A percentile compares a stretch with the other conserved stretches of the same genome.
Evolutionary conservation across 1,140 invertebrate genomes (phyloP).

Genomic region (Aphidius ervi): DNA sequence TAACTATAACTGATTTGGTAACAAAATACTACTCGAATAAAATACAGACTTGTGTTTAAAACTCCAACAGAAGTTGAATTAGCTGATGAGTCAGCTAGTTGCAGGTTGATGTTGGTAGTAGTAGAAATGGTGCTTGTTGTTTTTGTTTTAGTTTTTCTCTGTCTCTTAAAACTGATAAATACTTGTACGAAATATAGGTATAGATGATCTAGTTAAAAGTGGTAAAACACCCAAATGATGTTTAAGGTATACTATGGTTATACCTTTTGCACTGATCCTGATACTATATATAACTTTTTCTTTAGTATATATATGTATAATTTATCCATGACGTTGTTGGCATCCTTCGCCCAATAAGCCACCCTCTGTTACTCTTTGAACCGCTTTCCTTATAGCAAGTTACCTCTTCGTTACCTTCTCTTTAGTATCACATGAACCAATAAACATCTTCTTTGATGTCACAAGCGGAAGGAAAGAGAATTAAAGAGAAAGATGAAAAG

Average conservation of each 20-base stretch:
- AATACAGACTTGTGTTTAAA: slow-evolving; percentile 23
- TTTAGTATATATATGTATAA: slow-evolving; percentile 32
- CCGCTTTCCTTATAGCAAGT: slow-evolving; percentile 43
- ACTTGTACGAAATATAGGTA: too few relatives aligned
- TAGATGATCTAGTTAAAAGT: too few relatives aligned
- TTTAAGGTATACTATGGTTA: neutral
- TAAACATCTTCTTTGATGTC: slow-evolving; percentile 57
- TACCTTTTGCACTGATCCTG: neutral
- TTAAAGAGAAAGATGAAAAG: too few relatives aligned
- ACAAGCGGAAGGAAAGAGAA: slow-evolving; percentile 16
- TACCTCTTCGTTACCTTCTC: slow-evolving; percentile 55
- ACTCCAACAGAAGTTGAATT: slow-evolving; percentile 47
- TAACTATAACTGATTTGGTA: slow-evolving; percentile 48
- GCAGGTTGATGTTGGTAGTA: slow-evolving; percentile 33
- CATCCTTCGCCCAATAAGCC: slow-evolving; percentile 22
- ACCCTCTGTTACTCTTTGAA: slow-evolving; percentile 36
- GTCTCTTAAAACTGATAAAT: neutral
- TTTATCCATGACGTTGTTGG: slow-evolving; percentile 26
- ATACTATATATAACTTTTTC: slow-evolving; percentile 3
- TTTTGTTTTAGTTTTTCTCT: neutral
- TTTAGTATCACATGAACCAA: slow-evolving; percentile 57
- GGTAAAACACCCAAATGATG: too few relatives aligned
- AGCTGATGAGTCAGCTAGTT: slow-evolving; percentile 49
- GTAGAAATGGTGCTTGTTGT: too few relatives aligned
- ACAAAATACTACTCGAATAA: slow-evolving; percentile 18